Evolutionary conservation across 2,888 invertebrate species (phyloP).

Genomic region (Acronicta leporina): DNA sequence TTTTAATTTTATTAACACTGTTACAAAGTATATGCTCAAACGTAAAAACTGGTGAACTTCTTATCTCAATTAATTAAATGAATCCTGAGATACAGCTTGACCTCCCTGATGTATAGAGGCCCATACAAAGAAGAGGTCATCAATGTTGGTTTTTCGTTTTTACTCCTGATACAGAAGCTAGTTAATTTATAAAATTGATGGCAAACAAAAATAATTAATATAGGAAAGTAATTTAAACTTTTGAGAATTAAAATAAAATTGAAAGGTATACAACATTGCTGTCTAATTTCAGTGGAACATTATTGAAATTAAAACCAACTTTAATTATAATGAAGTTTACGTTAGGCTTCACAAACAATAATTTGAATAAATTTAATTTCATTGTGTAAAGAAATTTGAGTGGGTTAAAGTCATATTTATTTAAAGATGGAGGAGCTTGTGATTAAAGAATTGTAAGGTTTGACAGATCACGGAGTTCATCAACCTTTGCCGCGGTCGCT

Average conservation of each 20-base stretch:
- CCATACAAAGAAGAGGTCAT: no score
- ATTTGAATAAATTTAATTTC: constrained; percentile 8
- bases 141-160: no score
- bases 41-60: no score
- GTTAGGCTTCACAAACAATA: constrained; percentile 12
- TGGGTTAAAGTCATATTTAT: not conserved
- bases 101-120: no score
- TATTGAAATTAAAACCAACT: constrained; percentile 24
- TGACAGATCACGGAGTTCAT: no score
- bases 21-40: no score
- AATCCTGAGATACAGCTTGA: no score
- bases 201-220: constrained; percentile 25
- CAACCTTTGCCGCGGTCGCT: no score
- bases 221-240: constrained; percentile 43
- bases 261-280: constrained; percentile 25
- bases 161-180: no score
- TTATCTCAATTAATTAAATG: no score
- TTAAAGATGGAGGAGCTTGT: no score
- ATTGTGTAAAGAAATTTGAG: not conserved
- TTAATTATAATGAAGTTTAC: constrained; percentile 29
- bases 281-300: constrained; percentile 21
- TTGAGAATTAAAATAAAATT: constrained; percentile 25
- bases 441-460: not conserved
- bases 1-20: no score
- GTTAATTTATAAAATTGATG: constrained; percentile 2